These are phyloP conservation scores for Hycleus cichorii DNA, from an alignment of 1,140 invertebrate genomes.

Conservation along the genomic window DNA sequence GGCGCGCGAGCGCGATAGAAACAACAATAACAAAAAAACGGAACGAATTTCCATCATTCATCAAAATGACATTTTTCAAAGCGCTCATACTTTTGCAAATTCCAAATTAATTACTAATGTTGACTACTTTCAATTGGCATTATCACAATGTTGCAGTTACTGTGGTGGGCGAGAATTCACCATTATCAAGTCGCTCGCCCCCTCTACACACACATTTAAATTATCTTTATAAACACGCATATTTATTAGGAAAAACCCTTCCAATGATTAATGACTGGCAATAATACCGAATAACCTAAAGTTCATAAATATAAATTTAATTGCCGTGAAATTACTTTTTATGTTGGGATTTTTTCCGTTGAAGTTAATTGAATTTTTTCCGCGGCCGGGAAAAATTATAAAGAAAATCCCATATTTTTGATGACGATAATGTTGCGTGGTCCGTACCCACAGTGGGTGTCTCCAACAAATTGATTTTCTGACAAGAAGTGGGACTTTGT, in stretches of 20 bases:
- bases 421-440: too few species aligned
- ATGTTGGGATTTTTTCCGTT: too few species aligned
- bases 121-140: constrained; percentile 6
- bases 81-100: constrained; percentile 10
- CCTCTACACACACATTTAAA: background rate
- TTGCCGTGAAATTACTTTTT: background rate
- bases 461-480: too few species aligned
- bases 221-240: constrained; percentile 19
- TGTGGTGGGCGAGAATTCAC: constrained; percentile 5
- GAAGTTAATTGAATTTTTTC: too few species aligned
- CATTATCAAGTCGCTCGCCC: background rate
- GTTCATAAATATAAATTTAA: constrained; percentile 13
- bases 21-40: too few species aligned
- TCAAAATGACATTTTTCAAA: constrained; percentile 19
- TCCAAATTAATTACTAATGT: constrained; percentile 10
- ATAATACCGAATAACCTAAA: constrained; percentile 14
- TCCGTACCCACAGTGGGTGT: too few species aligned
- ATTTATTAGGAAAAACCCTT: constrained; percentile 16
- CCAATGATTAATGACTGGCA: constrained; percentile 14
- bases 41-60: background rate
- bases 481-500: too few species aligned
- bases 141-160: constrained; percentile 13
- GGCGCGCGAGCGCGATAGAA: too few species aligned
- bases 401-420: too few species aligned
- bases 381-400: too few species aligned